Evolutionary conservation across 2,113 vertebrate genomes (phyloP).

Genomic region (Pagrus major): DNA sequence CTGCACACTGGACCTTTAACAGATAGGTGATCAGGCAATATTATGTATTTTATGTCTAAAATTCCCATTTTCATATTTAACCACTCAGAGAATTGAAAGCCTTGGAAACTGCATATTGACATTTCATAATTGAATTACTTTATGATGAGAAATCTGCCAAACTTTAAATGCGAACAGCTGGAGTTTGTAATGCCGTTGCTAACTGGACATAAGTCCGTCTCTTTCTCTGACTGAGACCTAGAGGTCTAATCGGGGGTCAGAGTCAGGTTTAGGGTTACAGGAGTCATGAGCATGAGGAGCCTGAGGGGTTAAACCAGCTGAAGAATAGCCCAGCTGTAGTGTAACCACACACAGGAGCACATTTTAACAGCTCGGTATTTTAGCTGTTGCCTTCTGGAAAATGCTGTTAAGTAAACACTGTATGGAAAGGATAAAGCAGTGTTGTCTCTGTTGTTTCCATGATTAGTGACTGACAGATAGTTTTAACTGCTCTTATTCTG

Average conservation of each 20-base stretch:
- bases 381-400: conserved; percentile 4
- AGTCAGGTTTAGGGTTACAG: conserved; percentile 60
- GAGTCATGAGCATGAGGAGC: too few relatives aligned
- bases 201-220: neutral
- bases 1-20: too few relatives aligned
- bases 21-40: too few relatives aligned
- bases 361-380: conserved; percentile 28
- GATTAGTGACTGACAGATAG: conserved; percentile 7
- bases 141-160: neutral
- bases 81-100: neutral
- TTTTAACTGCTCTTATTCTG: neutral
- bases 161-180: neutral
- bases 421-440: conserved; percentile 21
- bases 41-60: neutral
- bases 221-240: neutral
- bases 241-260: conserved; percentile 16
- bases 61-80: neutral
- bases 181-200: neutral
- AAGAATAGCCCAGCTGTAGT: conserved; percentile 16
- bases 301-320: conserved; percentile 21
- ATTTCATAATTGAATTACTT: neutral
- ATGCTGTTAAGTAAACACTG: conserved; percentile 12
- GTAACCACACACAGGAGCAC: conserved; percentile 27
- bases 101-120: neutral
- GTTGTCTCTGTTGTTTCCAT: conserved; percentile 21